phyloP scores from a whole-genome alignment of 2,888 invertebrate genomes.

The Platycheirus albimanus region DNA sequence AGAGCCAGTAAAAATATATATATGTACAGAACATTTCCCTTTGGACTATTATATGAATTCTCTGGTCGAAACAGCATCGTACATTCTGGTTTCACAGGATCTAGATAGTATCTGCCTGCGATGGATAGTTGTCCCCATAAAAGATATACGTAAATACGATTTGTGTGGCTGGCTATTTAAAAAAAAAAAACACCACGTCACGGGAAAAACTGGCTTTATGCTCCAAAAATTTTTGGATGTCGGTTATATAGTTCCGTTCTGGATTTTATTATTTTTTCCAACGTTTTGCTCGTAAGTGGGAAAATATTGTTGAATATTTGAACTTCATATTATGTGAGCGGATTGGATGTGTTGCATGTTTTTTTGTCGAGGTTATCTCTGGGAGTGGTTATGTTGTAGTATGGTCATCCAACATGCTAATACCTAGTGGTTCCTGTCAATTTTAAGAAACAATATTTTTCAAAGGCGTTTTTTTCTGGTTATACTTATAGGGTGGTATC shows the following conservation, averaged over 20 bases:
- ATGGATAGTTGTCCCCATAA: background rate
- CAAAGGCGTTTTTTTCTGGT: too few relatives aligned
- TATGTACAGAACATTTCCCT: background rate
- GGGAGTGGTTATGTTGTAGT: background rate
- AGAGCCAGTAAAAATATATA: background rate
- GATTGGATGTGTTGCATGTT: background rate
- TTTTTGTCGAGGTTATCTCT: background rate
- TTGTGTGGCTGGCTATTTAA: background rate
- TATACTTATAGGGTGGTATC: too few relatives aligned
- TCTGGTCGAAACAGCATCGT: constrained; percentile 3
- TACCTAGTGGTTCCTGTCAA: background rate
- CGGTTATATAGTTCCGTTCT: background rate
- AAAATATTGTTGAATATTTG: background rate
- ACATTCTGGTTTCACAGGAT: constrained; percentile 17
- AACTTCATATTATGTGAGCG: background rate
- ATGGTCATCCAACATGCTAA: background rate
- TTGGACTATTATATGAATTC: background rate
- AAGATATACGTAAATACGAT: background rate
- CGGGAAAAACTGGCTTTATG: background rate
- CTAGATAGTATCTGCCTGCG: background rate
- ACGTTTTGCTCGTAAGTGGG: background rate
- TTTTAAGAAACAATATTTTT: background rate
- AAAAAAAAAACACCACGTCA: background rate
- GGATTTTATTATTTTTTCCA: background rate
- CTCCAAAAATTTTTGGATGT: background rate